Evolutionary conservation across 2,797 vertebrate genomes (phyloP).

Genomic region (Ctenopoma kingsleyae): DNA sequence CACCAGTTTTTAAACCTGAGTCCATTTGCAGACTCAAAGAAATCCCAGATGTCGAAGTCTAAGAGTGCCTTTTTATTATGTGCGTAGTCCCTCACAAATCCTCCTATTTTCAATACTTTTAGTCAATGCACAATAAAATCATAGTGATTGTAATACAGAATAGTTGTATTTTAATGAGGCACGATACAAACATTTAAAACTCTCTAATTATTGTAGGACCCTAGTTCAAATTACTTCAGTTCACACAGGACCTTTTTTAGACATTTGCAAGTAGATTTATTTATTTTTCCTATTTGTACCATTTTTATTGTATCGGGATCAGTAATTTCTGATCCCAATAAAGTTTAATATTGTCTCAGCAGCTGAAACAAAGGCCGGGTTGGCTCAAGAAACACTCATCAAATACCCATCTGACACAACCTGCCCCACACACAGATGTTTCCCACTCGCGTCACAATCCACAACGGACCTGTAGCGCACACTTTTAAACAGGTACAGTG

Average conservation of each 20-base stretch:
- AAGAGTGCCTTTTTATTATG: conserved; percentile 78
- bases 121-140: not conserved
- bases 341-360: conserved; percentile 27
- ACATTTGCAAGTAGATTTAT: not conserved
- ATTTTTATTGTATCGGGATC: not conserved
- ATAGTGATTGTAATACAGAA: not conserved
- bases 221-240: not conserved
- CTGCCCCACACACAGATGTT: conserved; percentile 40
- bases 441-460: conserved; percentile 36
- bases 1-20: conserved; percentile 84
- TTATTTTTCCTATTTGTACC: not conserved
- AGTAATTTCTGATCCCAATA: not conserved
- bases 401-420: conserved; percentile 27
- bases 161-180: not conserved
- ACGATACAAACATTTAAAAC: not conserved
- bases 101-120: not conserved
- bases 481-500: conserved; percentile 57
- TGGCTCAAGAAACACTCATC: conserved; percentile 44
- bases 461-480: conserved; percentile 44
- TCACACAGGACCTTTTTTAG: not conserved
- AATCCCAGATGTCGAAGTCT: conserved; percentile 68
- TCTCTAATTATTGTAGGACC: not conserved
- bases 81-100: conserved; percentile 30
- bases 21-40: conserved; percentile 79
- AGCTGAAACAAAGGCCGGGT: conserved; percentile 59